Percentiles rank a stretch among this genome's conserved stretches.
Evolutionary conservation across 2,797 vertebrate species (phyloP).

Genomic region (Hydrolagus colliei): DNA sequence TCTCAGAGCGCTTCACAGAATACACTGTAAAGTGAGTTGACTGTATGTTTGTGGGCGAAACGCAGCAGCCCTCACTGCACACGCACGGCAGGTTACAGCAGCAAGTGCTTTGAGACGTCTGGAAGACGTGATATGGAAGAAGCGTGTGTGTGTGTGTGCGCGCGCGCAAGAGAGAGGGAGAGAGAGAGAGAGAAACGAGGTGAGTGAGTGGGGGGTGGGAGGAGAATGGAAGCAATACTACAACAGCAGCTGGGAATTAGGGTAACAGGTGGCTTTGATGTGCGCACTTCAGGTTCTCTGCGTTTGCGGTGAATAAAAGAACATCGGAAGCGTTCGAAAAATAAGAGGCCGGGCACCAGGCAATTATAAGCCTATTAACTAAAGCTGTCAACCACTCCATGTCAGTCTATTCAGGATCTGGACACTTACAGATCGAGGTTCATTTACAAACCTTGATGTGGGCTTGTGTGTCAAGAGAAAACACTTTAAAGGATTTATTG

Average conservation of each 20-base stretch:
- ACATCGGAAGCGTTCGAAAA: neutral
- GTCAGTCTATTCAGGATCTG: constrained; percentile 13
- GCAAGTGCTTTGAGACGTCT: too few relatives aligned
- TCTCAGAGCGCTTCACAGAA: too few relatives aligned
- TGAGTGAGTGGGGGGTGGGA: too few relatives aligned
- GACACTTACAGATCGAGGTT: constrained; percentile 34
- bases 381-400: constrained; percentile 6
- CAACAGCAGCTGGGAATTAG: neutral
- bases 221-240: neutral
- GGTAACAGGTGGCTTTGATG: neutral
- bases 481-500: constrained; percentile 48
- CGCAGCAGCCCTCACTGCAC: too few relatives aligned
- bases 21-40: too few relatives aligned
- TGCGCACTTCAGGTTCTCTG: neutral
- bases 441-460: constrained; percentile 44
- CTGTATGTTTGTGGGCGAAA: too few relatives aligned
- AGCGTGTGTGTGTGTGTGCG: too few relatives aligned
- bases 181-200: neutral
- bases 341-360: neutral
- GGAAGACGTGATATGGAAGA: too few relatives aligned
- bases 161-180: neutral
- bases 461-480: constrained; percentile 36
- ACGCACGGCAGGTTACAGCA: too few relatives aligned
- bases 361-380: constrained; percentile 19
- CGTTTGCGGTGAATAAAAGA: neutral